Conservation (phyloP, 2,797 vertebrate species). For the Hyperoplus immaculatus region DNA sequence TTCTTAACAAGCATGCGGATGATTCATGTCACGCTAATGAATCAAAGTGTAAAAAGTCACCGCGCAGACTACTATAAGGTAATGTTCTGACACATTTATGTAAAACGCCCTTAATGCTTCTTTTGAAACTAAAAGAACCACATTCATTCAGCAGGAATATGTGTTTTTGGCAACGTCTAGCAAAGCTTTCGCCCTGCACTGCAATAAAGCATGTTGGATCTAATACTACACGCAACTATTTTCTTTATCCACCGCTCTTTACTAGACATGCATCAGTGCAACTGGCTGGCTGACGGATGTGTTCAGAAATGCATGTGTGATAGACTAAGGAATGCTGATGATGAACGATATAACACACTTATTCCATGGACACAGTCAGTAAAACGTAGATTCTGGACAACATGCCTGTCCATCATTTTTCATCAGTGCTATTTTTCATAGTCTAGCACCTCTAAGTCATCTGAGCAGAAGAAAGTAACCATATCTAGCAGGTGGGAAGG, state of each 20-base stretch:
- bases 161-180: conserved; percentile 57
- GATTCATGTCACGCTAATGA: conserved; percentile 74
- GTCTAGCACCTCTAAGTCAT: conserved; percentile 16
- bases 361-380: conserved; percentile 1
- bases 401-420: conserved; percentile 4
- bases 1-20: conserved; percentile 72
- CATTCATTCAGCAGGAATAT: conserved; percentile 61
- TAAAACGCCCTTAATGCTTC: conserved; percentile 55
- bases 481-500: conserved; percentile 1
- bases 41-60: conserved; percentile 64
- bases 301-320: conserved; percentile 31
- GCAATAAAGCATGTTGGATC: conserved; percentile 68
- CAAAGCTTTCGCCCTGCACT: conserved; percentile 38
- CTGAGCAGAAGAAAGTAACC: background rate
- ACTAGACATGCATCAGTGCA: conserved; percentile 55
- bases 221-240: conserved; percentile 46
- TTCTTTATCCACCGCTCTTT: conserved; percentile 55
- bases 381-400: background rate
- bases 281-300: conserved; percentile 31
- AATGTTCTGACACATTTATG: conserved; percentile 65
- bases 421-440: conserved; percentile 10
- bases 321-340: conserved; percentile 8
- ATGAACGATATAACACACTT: conserved; percentile 1
- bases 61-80: conserved; percentile 38
- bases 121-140: conserved; percentile 61